A percentile compares a stretch with the other conserved stretches of the same genome.
These are phyloP conservation scores for Harmothoe impar DNA, from an alignment of 2,888 invertebrate genomes.

Conservation along the genomic window DNA sequence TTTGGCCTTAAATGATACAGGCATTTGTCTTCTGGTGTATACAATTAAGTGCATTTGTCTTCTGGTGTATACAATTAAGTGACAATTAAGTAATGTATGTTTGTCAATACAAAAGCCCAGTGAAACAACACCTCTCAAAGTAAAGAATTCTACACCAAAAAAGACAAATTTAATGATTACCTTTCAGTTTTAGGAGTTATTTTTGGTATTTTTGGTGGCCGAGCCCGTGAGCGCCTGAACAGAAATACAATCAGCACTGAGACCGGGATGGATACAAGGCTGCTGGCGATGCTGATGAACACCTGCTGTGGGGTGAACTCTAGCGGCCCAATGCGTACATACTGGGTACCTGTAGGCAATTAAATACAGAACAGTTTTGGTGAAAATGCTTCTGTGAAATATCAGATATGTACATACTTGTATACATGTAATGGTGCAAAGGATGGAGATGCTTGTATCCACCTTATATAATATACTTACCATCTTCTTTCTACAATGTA, in stretches of 20 bases:
- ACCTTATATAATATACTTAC: too few species aligned
- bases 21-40: too few species aligned
- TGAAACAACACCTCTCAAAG: too few species aligned
- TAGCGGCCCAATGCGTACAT: constrained; percentile 73
- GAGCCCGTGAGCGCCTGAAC: constrained; percentile 71
- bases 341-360: constrained; percentile 57
- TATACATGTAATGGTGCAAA: neutral
- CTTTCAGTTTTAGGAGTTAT: neutral
- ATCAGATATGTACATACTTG: neutral
- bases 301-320: constrained; percentile 72
- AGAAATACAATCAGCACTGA: constrained; percentile 72
- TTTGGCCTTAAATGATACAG: too few species aligned
- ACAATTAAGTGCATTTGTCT: too few species aligned
- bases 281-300: constrained; percentile 72
- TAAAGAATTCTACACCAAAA: too few species aligned
- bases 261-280: constrained; percentile 72
- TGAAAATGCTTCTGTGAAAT: neutral
- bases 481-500: too few species aligned
- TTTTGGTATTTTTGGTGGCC: neutral
- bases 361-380: neutral
- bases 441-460: too few species aligned
- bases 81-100: too few species aligned
- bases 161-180: neutral
- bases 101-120: too few species aligned
- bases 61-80: too few species aligned